Evolutionary conservation across 2,797 vertebrate species (phyloP), one percentile per base, ranked within the genome.

Genomic region (Chromobotia macracanthus): DNA sequence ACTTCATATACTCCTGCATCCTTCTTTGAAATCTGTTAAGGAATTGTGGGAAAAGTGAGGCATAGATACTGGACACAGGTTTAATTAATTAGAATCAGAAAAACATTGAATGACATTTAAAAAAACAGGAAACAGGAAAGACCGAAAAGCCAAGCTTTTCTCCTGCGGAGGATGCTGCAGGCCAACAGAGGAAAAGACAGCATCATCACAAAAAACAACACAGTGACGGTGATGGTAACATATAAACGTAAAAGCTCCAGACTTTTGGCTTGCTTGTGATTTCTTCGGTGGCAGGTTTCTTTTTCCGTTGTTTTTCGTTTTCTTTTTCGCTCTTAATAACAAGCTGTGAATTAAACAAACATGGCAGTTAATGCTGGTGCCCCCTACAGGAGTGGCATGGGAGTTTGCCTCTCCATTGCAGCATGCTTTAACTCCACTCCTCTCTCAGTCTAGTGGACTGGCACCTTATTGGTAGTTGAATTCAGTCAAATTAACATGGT

Each of bases 1-100:
- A 99, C 94, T 86, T 96, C 93, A 0, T 99, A 99, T 82, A 95
- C 84, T 63, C 97, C 97, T 5, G 93, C 91, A 76, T 99, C 97
- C 64, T 93, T 94, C 92, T 95, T 99, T 74, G 94, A 95, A 90
- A 99, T 96, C 98, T 99, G 61, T 76, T 5, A 23, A 65, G 60
- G 56, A 77, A 63, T 60, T 56, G 66, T 15, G 19, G 19, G 3
- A 35, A 56, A 12, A 56, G 28, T 78, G 10, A 79, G 79, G 10
- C 12, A 61, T 16, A 83, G 23, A 64, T 31, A 46, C 13, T 15
- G 4, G 60, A 38, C n/a, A n/a, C 5, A 15, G 46, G 5, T 13
- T 58, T 53, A 12, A 46, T 25, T 31, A 23, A 51, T 28, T 38
- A 21, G 6, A 71, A 55, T 15, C 51, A 78, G 19, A 72, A 67